A percentile compares a stretch with the other conserved stretches of the same genome.
Conservation (phyloP, 2,888 invertebrate genomes). For the Venusia cambrica region DNA sequence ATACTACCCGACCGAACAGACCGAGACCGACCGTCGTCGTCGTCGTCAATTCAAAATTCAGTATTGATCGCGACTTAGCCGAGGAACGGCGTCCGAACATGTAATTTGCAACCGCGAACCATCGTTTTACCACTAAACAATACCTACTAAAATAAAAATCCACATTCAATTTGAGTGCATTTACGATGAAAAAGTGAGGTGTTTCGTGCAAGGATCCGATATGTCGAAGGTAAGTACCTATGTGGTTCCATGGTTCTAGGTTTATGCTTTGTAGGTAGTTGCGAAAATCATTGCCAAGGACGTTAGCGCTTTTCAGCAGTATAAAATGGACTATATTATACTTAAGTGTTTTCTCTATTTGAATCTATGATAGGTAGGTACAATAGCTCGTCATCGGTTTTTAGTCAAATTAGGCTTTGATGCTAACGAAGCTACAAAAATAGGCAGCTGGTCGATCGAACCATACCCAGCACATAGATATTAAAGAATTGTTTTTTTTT, state of each 20-base stretch:
- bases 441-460: too few species aligned
- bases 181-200: constrained; percentile 50
- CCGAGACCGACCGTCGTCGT: too few species aligned
- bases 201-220: constrained; percentile 48
- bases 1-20: constrained; percentile 22
- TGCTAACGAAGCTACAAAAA: constrained; percentile 1
- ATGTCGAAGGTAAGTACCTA: constrained; percentile 71
- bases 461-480: too few species aligned
- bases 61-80: constrained; percentile 75
- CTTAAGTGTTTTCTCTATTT: too few species aligned
- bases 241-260: constrained; percentile 36
- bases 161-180: constrained; percentile 2
- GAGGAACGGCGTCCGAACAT: constrained; percentile 62
- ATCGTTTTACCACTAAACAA: constrained; percentile 39
- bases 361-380: too few species aligned
- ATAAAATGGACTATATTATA: constrained; percentile 2
- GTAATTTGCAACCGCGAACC: constrained; percentile 53
- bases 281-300: constrained; percentile 50
- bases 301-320: constrained; percentile 22
- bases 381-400: too few species aligned
- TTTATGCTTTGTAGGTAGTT: constrained; percentile 58
- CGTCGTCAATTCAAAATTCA: too few species aligned
- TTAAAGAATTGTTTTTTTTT: too few species aligned
- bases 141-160: constrained; percentile 21
- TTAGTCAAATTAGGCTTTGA: constrained; percentile 12